A percentile compares a stretch with the other conserved stretches of the same genome.
phyloP scores from a whole-genome alignment of 2,888 invertebrate genomes.

The Cartodere bifasciata region DNA sequence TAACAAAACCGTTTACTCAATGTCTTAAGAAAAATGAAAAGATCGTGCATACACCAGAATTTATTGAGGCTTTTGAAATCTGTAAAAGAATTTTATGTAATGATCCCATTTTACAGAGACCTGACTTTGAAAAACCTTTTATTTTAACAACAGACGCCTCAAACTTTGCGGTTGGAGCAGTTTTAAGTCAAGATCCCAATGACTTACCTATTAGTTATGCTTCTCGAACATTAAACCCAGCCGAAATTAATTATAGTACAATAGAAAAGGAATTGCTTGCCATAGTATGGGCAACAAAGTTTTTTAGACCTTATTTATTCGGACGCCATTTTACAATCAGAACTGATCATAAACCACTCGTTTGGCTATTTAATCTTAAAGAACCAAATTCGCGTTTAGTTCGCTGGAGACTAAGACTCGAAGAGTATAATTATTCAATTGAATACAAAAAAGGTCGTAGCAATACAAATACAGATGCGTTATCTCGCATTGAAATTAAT shows the following conservation, averaged over 20 bases:
- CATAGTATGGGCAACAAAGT: constrained; percentile 15
- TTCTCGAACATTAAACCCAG: constrained; percentile 16
- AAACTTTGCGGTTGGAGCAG: constrained; percentile 14
- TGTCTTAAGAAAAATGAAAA: constrained; percentile 15
- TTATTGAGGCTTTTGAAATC: constrained; percentile 13
- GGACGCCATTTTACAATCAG: constrained; percentile 14
- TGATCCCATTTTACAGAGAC: constrained; percentile 15
- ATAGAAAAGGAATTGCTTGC: constrained; percentile 16
- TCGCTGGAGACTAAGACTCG: constrained; percentile 10
- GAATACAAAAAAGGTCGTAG: too few species aligned
- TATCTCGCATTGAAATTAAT: too few species aligned
- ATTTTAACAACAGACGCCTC: constrained; percentile 17
- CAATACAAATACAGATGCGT: too few species aligned
- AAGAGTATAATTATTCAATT: constrained; percentile 14
- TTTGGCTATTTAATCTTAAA: constrained; percentile 16
- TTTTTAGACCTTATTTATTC: constrained; percentile 17
- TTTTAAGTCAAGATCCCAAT: constrained; percentile 15
- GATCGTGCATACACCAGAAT: constrained; percentile 10
- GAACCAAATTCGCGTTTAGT: constrained; percentile 13
- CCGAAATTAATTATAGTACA: constrained; percentile 17
- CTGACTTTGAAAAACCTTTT: constrained; percentile 17
- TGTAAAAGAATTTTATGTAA: constrained; percentile 17
- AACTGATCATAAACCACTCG: constrained; percentile 17
- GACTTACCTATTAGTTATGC: constrained; percentile 15
- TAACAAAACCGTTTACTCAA: constrained; percentile 16